Percentiles rank a stretch among this genome's conserved stretches.
Evolutionary conservation across 2,797 vertebrate genomes (phyloP).

Genomic region (Gobio occitaniae): DNA sequence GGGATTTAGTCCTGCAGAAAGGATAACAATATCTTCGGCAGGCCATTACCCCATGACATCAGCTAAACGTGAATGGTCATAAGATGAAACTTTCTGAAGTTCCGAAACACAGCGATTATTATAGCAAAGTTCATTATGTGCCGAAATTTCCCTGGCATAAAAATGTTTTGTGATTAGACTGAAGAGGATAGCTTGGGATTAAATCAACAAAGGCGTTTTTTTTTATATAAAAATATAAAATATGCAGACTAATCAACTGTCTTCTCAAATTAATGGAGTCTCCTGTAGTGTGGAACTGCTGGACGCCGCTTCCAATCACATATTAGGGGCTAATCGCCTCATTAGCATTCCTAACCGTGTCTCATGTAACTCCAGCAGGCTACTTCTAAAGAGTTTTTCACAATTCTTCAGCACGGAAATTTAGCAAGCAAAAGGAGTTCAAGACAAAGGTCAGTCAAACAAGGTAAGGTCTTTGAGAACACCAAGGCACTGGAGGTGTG

Average conservation of each 20-base stretch:
- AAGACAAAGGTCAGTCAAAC: constrained; percentile 8
- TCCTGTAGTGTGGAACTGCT: constrained; percentile 13
- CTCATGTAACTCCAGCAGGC: not conserved
- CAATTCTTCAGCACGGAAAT: not conserved
- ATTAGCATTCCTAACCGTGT: constrained; percentile 10
- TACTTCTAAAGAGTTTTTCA: constrained; percentile 16
- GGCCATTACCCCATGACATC: not conserved
- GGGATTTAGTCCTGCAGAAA: not conserved
- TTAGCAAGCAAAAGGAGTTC: constrained; percentile 10
- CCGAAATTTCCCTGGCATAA: not conserved
- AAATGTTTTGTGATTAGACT: not conserved
- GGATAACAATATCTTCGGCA: not conserved
- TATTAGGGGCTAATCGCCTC: constrained; percentile 8
- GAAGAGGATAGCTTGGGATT: constrained; percentile 1
- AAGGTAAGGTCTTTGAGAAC: constrained; percentile 10
- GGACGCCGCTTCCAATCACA: constrained; percentile 29
- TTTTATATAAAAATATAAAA: constrained; percentile 7
- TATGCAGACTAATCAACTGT: constrained; percentile 21
- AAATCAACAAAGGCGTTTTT: constrained; percentile 4
- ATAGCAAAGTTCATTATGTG: constrained; percentile 4
- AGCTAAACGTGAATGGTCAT: constrained; percentile 1
- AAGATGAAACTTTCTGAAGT: not conserved
- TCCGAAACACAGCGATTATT: not conserved
- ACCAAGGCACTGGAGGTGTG: not conserved
- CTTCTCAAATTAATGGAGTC: constrained; percentile 20